Conservation (phyloP, 2,113 vertebrate genomes). For the Chelonoidis abingdonii region DNA sequence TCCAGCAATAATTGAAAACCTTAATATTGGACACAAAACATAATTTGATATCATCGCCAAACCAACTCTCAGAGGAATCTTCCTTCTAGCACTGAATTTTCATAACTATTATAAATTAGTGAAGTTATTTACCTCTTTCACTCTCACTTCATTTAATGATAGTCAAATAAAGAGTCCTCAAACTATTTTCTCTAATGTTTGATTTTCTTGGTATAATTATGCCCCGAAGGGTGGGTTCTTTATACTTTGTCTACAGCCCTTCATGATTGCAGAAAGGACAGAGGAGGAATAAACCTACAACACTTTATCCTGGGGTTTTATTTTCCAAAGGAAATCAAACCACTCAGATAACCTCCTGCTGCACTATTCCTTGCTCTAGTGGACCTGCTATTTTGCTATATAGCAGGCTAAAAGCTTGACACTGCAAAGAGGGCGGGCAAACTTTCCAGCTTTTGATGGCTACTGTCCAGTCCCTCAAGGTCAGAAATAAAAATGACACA, state of each 20-base stretch:
- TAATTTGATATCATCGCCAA: background rate
- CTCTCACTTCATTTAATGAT: constrained; percentile 44
- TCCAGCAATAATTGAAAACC: background rate
- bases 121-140: constrained; percentile 57
- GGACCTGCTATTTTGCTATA: background rate
- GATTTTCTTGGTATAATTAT: constrained; percentile 59
- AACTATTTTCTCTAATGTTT: constrained; percentile 52
- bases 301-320: background rate
- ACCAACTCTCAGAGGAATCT: background rate
- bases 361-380: background rate
- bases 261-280: constrained; percentile 18
- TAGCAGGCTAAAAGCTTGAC: background rate
- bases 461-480: background rate
- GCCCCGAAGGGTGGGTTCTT: constrained; percentile 38
- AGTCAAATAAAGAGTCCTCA: constrained; percentile 28
- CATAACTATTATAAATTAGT: constrained; percentile 28
- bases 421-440: background rate
- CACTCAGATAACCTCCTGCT: fast-evolving
- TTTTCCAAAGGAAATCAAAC: background rate
- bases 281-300: background rate
- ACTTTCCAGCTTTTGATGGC: background rate
- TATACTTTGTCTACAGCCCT: background rate
- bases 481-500: background rate
- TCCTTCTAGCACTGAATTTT: constrained; percentile 2
- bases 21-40: background rate